Evolutionary conservation across 2,797 vertebrate species (phyloP), one percentile per base, ranked within the genome.

Genomic region (Argentina silus): DNA sequence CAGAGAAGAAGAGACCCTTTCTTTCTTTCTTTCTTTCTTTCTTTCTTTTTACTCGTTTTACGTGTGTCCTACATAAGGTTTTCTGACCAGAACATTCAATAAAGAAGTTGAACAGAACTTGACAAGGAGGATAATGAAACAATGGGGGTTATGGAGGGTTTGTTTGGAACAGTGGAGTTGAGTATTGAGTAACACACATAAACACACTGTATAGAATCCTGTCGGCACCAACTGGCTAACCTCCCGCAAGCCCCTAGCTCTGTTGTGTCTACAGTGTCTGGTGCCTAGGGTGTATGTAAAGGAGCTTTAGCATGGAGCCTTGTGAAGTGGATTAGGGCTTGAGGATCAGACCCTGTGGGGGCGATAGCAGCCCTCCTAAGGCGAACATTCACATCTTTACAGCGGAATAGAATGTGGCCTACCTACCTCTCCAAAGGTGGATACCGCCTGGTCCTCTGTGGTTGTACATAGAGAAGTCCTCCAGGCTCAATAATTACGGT

Each of bases 401-500:
- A 15, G 75, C 85, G 83, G 61, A 81, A 85, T 4, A 36, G 27
- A 87, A 83, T 53, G 44, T 2, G 27, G 27, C 27, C 27, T 4
- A 0, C 21, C 69, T 36, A n/a, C 23, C 11, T 14, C 74, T 80
- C 11, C 36, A 64, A 53, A 70, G 50, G 57, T 9, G 67, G 61
- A 67, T 53, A 75, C 79, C 4, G 27, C 27, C 27, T 36, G 27
- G 27, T 36, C 27, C 27, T 36, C 27, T 36, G 27, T 36, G 27
- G 27, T 36, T 36, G 27, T 36, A 36, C 2, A 36, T 36, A 69
- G 55, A 36, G 27, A 36, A 36, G 21, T 15, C 11, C 55, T 80
- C 71, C 77, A 72, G 80, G 72, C 51, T 59, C 73, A 78, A 84
- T 6, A 27, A 73, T 83, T 83, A 82, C 73, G 27, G 27, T 36